A percentile compares a stretch with the other conserved stretches of the same genome.
phyloP scores from a whole-genome alignment of 2,797 vertebrate species.

The Xenops minutus region DNA sequence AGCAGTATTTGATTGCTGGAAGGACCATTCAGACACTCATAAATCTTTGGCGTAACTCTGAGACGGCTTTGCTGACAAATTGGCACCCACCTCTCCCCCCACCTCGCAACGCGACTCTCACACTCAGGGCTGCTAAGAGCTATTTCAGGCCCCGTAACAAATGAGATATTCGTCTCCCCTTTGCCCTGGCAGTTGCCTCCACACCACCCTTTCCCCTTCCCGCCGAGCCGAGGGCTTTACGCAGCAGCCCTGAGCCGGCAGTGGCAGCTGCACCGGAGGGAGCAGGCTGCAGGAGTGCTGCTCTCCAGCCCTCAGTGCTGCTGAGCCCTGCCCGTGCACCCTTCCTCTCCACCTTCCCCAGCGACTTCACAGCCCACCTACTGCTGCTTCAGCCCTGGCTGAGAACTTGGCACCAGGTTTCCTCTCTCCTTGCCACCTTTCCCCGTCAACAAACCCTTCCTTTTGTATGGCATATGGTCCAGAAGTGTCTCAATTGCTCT shows the following conservation, averaged over 20 bases:
- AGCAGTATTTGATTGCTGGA: background rate
- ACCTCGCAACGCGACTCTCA: background rate
- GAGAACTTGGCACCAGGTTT: background rate
- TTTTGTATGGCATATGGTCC: background rate
- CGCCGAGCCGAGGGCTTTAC: background rate
- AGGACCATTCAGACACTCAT: slow-evolving; percentile 10
- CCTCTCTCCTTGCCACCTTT: background rate
- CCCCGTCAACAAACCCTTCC: background rate
- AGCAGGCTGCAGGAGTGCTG: background rate
- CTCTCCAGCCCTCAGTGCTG: background rate
- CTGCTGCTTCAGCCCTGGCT: background rate
- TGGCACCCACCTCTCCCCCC: background rate
- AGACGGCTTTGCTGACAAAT: slow-evolving; percentile 52
- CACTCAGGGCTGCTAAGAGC: slow-evolving; percentile 20
- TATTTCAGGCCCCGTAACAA: slow-evolving; percentile 55
- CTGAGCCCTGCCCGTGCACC: background rate
- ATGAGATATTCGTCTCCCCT: slow-evolving; percentile 40
- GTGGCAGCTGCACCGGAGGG: background rate
- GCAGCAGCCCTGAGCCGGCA: background rate
- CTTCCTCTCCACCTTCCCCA: rapidly evolving
- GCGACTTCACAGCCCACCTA: background rate
- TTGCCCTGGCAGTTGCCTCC: slow-evolving; percentile 33
- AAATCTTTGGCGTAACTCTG: slow-evolving; percentile 45
- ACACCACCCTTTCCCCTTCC: background rate
- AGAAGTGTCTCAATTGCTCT: background rate